phyloP scores from a whole-genome alignment of 2,888 invertebrate species.

The Meganola albula region DNA sequence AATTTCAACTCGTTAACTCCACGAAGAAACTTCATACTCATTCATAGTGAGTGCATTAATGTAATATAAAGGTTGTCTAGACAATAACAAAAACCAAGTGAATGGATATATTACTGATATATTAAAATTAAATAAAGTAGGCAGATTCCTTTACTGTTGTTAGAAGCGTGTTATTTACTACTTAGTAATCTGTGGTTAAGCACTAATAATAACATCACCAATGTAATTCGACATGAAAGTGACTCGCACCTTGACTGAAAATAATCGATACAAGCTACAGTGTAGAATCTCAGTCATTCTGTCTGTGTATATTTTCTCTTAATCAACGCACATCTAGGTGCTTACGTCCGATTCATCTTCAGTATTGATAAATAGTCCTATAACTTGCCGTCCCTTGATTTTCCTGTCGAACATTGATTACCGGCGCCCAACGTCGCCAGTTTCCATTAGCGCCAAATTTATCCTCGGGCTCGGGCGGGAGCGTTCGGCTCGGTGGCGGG shows the following conservation, averaged over 20 bases:
- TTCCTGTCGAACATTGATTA: slow-evolving; percentile 71
- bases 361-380: slow-evolving; percentile 43
- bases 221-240: slow-evolving; percentile 18
- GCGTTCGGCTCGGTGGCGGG: slow-evolving; percentile 48
- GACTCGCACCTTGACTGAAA: slow-evolving; percentile 27
- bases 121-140: no score
- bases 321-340: slow-evolving; percentile 10
- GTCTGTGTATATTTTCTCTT: slow-evolving; percentile 12
- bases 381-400: slow-evolving; percentile 52
- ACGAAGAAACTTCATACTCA: no score
- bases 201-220: slow-evolving; percentile 6
- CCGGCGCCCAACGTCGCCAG: slow-evolving; percentile 62
- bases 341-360: slow-evolving; percentile 24
- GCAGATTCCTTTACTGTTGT: no score
- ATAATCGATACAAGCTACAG: slow-evolving; percentile 28
- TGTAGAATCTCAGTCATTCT: slow-evolving; percentile 13
- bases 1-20: no score
- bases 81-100: no score
- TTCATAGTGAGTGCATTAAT: no score
- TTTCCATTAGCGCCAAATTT: slow-evolving; percentile 74
- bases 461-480: slow-evolving; percentile 67
- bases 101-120: no score
- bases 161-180: no score
- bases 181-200: no score
- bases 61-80: no score